phyloP scores from a whole-genome alignment of 2,888 invertebrate genomes.

The Dasysyrphus albostriatus region DNA sequence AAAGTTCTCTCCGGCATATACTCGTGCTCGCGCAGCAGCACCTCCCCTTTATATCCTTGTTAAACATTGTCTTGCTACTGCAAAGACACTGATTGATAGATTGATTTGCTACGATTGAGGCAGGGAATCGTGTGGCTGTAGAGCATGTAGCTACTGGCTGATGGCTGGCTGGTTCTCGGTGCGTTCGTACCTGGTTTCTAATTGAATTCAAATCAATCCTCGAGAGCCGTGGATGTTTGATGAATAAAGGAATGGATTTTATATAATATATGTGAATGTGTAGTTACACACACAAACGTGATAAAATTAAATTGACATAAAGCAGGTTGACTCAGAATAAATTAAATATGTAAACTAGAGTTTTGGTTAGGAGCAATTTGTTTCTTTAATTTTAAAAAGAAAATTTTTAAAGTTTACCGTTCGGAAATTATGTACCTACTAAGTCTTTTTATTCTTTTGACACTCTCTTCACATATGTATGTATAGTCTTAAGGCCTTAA shows the following conservation, averaged over 20 bases:
- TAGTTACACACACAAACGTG: neutral
- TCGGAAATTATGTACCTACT: too few relatives aligned
- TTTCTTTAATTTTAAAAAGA: neutral
- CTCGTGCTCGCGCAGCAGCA: conserved; percentile 21
- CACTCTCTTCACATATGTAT: too few relatives aligned
- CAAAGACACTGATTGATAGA: conserved; percentile 70
- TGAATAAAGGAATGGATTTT: conserved; percentile 20
- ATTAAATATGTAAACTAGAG: neutral
- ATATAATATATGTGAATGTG: too few relatives aligned
- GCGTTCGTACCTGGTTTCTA: conserved; percentile 41
- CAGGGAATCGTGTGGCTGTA: conserved; percentile 33
- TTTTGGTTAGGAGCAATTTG: neutral
- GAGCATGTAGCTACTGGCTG: neutral
- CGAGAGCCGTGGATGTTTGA: conserved; percentile 15
- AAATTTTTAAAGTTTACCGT: neutral
- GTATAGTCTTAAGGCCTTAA: too few relatives aligned
- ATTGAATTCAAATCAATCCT: conserved; percentile 65
- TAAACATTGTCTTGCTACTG: conserved; percentile 46
- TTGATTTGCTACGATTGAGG: conserved; percentile 50
- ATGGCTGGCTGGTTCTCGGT: conserved; percentile 8
- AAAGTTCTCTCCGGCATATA: conserved; percentile 16
- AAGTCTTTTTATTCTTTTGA: too few relatives aligned
- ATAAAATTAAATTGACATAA: conserved; percentile 13
- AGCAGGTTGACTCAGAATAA: conserved; percentile 4
- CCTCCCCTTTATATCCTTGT: conserved; percentile 34